Evolutionary conservation across 37 sponge, comb jelly and placozoan genomes (phyloP).

Genomic region (Corticium candelabrum): DNA sequence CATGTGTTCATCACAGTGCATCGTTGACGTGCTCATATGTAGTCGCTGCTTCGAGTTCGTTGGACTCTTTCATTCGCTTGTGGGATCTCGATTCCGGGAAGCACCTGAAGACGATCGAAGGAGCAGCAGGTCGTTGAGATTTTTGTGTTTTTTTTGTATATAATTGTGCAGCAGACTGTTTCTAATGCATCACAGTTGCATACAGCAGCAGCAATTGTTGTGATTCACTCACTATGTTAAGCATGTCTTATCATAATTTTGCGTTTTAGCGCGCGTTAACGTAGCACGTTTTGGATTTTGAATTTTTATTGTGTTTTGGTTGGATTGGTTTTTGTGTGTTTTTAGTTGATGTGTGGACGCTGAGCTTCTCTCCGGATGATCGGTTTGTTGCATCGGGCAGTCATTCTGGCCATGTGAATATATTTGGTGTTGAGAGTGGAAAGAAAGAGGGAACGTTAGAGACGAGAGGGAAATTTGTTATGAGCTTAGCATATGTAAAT

Average conservation of each 20-base stretch:
- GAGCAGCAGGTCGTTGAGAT: constrained; percentile 54
- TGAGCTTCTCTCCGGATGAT: constrained; percentile 75
- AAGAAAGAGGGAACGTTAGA: constrained; percentile 67
- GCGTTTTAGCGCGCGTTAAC: too few species aligned
- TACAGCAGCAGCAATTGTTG: too few species aligned
- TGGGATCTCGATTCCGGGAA: constrained; percentile 87
- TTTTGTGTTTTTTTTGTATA: not conserved
- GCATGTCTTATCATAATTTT: too few species aligned
- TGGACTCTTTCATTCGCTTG: constrained; percentile 78
- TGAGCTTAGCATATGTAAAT: constrained; percentile 89
- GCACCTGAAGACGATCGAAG: constrained; percentile 75
- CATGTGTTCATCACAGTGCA: too few species aligned
- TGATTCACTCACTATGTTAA: too few species aligned
- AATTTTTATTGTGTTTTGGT: too few species aligned
- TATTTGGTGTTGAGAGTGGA: constrained; percentile 80
- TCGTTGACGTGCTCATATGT: too few species aligned
- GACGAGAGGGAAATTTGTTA: constrained; percentile 88
- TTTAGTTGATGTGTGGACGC: constrained; percentile 79
- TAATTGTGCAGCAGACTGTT: not conserved
- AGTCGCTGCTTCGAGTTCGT: constrained; percentile 92
- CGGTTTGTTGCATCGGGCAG: constrained; percentile 85
- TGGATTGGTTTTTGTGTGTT: not conserved
- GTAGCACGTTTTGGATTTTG: too few species aligned
- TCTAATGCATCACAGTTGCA: not conserved
- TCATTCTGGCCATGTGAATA: constrained; percentile 83